Conservation (phyloP, 1,140 invertebrate species). For the Pseudomyrmex concolor region DNA sequence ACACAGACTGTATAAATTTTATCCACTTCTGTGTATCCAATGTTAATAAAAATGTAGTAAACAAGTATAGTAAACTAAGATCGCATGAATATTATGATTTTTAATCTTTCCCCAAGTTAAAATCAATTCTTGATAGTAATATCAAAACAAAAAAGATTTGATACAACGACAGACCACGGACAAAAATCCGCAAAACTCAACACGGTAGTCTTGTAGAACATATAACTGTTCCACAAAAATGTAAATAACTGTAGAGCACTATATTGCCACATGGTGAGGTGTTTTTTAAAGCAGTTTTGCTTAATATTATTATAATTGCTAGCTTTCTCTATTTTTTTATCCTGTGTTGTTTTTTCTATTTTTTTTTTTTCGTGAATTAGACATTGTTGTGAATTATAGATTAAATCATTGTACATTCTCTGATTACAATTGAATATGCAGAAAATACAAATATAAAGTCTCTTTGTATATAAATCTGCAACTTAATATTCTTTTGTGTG, state of each 20-base stretch:
- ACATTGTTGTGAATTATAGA: slow-evolving; percentile 39
- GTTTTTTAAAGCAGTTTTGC: slow-evolving; percentile 34
- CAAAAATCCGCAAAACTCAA: slow-evolving; percentile 52
- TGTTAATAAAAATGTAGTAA: slow-evolving; percentile 13
- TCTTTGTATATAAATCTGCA: slow-evolving; percentile 64
- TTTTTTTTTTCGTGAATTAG: slow-evolving; percentile 41
- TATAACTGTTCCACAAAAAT: neutral
- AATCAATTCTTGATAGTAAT: slow-evolving; percentile 15
- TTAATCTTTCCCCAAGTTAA: neutral
- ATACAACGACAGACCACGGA: slow-evolving; percentile 1
- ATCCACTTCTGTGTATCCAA: neutral
- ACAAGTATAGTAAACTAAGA: slow-evolving; percentile 17
- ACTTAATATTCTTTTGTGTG: slow-evolving; percentile 70
- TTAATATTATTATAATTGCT: slow-evolving; percentile 47
- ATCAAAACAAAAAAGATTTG: slow-evolving; percentile 11
- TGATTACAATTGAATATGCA: slow-evolving; percentile 52
- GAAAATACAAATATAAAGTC: slow-evolving; percentile 63
- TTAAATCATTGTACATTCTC: slow-evolving; percentile 57
- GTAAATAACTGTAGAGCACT: neutral
- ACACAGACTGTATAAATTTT: slow-evolving; percentile 26
- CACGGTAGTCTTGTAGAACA: slow-evolving; percentile 26
- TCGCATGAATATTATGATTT: neutral
- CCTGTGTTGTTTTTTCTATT: slow-evolving; percentile 7
- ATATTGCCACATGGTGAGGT: slow-evolving; percentile 2
- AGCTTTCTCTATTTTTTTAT: slow-evolving; percentile 42